Evolutionary conservation across 2,888 invertebrate genomes (phyloP).

Genomic region (Spisula subtruncata): DNA sequence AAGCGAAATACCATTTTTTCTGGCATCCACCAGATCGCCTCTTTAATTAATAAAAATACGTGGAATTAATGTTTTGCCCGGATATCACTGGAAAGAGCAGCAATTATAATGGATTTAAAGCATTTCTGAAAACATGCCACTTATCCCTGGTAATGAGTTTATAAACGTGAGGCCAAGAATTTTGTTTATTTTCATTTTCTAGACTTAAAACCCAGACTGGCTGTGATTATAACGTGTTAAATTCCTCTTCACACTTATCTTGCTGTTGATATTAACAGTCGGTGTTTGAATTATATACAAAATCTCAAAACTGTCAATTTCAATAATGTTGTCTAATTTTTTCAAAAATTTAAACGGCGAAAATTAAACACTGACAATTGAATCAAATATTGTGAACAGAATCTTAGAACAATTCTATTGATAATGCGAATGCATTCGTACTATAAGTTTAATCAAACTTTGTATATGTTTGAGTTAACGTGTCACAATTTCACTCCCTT

Average conservation of each 20-base stretch:
- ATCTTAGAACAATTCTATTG: too few relatives aligned
- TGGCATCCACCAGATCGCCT: not conserved
- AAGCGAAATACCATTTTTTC: not conserved
- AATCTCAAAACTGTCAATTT: not conserved
- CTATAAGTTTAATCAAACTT: too few relatives aligned
- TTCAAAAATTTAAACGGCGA: not conserved
- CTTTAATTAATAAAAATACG: not conserved
- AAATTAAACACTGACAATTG: not conserved
- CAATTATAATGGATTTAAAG: slow-evolving; percentile 13
- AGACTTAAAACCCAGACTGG: not conserved
- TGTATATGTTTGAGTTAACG: too few relatives aligned
- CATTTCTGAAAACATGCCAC: slow-evolving; percentile 11
- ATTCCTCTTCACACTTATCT: slow-evolving; percentile 12
- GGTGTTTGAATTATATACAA: not conserved
- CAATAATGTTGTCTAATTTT: not conserved
- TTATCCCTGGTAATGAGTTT: not conserved
- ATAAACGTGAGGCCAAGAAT: not conserved
- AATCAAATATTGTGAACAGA: not conserved
- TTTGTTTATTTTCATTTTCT: slow-evolving; percentile 24
- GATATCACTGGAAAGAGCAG: not conserved
- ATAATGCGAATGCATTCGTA: too few relatives aligned
- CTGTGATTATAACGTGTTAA: not conserved
- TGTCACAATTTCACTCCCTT: not conserved
- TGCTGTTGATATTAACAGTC: not conserved
- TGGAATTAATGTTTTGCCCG: not conserved